Evolutionary conservation across 2,888 invertebrate species (phyloP), one percentile per base, ranked within the genome.

Genomic region (Rhyacophila evoluta): DNA sequence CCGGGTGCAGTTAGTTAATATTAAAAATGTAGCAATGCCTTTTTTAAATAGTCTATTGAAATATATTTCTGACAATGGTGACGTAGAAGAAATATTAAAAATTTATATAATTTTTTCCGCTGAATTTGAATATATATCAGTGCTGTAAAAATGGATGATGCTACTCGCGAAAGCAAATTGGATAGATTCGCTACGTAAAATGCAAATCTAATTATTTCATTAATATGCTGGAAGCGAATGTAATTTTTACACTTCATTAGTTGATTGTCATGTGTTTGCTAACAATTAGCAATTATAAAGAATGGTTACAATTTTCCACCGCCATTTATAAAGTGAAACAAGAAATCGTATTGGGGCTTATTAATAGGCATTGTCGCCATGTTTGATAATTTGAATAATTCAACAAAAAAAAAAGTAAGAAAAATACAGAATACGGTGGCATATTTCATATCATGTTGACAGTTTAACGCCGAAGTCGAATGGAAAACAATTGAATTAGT

Each of bases 401-500:
- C 29, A 33, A 33, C 2, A 4, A 19, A 55, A n/a, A n/a, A n/a
- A n/a, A n/a, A n/a, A n/a, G n/a, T n/a, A n/a, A n/a, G 19, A 55
- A 55, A 12, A 29, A 12, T 25, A 67, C 68, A 39, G 68, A 68
- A 29, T 68, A 37, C 4, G 67, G 68, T 28, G 39, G 68, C 68
- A 37, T 72, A 77, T 77, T 72, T 77, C 77, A 68, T n/a, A n/a
- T n/a, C 11, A 19, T 29, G 72, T 69, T 41, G 39, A 29, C 70
- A 39, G 27, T 38, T 68, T 67, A 69, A 27, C 38, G 27, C 73
- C 77, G 55, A 28, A 10, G n/a, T 25, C 39, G 28, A 27, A 36
- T 37, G 73, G 69, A 77, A 77, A 73, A 77, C 73, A 77, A 77
- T 77, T 77, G 77, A 77, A 77, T 77, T 77, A 77, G 73, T 73